Base-by-base conservation (phyloP, 1,140 invertebrate species). In the Triops longicaudatus region DNA sequence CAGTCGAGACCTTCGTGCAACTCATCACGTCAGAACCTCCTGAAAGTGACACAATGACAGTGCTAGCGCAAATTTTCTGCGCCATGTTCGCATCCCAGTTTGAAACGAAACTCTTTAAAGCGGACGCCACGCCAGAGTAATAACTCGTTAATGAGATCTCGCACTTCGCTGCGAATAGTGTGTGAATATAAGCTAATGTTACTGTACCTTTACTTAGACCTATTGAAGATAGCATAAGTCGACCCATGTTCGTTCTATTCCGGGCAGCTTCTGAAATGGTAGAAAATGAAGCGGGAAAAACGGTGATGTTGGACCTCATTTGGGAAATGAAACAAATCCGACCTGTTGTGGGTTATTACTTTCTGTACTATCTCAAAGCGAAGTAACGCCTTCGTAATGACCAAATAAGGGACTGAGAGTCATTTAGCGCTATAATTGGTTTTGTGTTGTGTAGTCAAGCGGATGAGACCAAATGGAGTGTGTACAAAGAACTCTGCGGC, bases 401-500 rank as follows among this genome's bases (percentile, higher is more conserved):
- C 10, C 17, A 1, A 75, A 41, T 6, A n/a, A 41, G 10, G 42
- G n/a, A n/a, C 1, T 44, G 42, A 42, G 26, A 11, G 22, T 77
- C 31, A n/a, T 73, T 42, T 73, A 0, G 22, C 28, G 26, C 28
- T 72, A 28, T 27, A 27, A 37, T 63, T n/a, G n/a, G n/a, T n/a
- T n/a, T 71, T 75, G 5, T 31, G 5, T 41, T 22, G 7, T 78
- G 37, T 81, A 86, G 84, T 73, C 86, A 86, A 83, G 83, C 87
- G 74, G 89, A 87, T 82, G 92, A 93, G 82, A 91, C 92, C 75
- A 95, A 95, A 86, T 89, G 90, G 78, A 88, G 88, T 76, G 87
- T 93, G 44, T 97, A 97, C 84, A 91, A 90, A 86, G 92, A 94
- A 81, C 93, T 95, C 83, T 96, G 94, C 85, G 89, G 89, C 82